A percentile compares a stretch with the other conserved stretches of the same genome.
Evolutionary conservation across 2,888 invertebrate genomes (phyloP).

Genomic region (Tortricodes alternella): DNA sequence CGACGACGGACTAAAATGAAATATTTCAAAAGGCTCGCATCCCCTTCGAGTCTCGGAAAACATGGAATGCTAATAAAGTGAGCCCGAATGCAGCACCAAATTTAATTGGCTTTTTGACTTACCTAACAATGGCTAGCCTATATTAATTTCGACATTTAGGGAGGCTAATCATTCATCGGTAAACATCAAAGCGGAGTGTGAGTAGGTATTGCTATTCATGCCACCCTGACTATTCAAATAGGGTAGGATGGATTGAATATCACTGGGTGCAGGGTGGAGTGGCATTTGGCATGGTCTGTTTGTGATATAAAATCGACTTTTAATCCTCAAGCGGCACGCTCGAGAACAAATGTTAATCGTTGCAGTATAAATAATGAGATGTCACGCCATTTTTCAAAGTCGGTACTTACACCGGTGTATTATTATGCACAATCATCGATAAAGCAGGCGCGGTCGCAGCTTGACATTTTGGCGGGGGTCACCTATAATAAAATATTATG

Average conservation of each 20-base stretch:
- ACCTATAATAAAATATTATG: too few species aligned
- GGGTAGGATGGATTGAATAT: conserved; percentile 29
- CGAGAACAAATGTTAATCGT: conserved; percentile 28
- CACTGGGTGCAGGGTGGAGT: conserved; percentile 14
- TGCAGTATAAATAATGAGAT: conserved; percentile 19
- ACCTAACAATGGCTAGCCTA: conserved; percentile 20
- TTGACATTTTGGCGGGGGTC: too few species aligned
- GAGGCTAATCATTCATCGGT: conserved; percentile 29
- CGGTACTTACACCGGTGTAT: conserved; percentile 3
- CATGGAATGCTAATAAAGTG: conserved; percentile 29
- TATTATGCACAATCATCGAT: too few species aligned
- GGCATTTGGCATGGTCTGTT: conserved; percentile 30
- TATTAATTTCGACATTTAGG: conserved; percentile 31
- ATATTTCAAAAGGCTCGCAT: conserved; percentile 26
- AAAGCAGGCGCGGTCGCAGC: too few species aligned
- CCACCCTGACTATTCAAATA: conserved; percentile 24
- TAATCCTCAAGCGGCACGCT: conserved; percentile 24
- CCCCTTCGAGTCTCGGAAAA: conserved; percentile 24
- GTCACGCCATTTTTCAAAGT: conserved; percentile 15
- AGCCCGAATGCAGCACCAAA: conserved; percentile 17
- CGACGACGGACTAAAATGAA: neutral
- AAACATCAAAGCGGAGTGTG: conserved; percentile 27
- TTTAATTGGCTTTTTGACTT: conserved; percentile 30
- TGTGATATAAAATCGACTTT: conserved; percentile 25
- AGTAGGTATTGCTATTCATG: conserved; percentile 14